A percentile compares a stretch with the other conserved stretches of the same genome.
phyloP scores from a whole-genome alignment of 2,797 vertebrate genomes.

The Anguilla pacifica region DNA sequence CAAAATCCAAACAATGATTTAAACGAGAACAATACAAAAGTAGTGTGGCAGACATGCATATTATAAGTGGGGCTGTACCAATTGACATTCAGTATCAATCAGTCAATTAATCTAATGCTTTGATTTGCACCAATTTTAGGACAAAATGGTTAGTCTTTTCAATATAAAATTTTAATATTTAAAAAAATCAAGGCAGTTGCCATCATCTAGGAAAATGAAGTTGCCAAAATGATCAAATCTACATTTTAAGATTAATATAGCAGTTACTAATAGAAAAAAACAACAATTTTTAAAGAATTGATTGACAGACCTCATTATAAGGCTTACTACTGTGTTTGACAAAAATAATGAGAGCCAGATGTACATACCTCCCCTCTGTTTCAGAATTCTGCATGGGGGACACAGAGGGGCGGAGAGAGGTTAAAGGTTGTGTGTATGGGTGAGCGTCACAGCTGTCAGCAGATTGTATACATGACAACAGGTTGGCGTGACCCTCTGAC shows the following conservation, averaged over 20 bases:
- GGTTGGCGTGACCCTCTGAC: background rate
- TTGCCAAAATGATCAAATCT: background rate
- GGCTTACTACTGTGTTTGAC: background rate
- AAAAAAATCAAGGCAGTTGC: too few species aligned
- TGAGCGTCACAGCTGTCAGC: slow-evolving; percentile 7
- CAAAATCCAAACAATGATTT: background rate
- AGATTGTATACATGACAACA: background rate
- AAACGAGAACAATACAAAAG: background rate
- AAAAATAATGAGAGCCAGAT: background rate
- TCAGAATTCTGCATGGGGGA: slow-evolving; percentile 52
- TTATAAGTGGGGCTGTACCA: too few species aligned
- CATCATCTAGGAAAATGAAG: background rate
- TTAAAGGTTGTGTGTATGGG: background rate
- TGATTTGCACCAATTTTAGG: background rate
- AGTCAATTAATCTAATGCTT: background rate
- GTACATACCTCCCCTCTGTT: slow-evolving; percentile 61
- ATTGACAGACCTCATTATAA: background rate
- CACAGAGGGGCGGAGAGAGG: slow-evolving; percentile 12
- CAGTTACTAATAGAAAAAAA: background rate
- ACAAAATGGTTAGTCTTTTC: background rate
- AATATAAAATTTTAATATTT: background rate
- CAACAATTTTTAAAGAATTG: too few species aligned
- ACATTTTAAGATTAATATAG: background rate
- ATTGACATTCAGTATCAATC: too few species aligned
- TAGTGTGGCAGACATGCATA: background rate